phyloP scores from a whole-genome alignment of 2,888 invertebrate species.

The Dioctria linearis region DNA sequence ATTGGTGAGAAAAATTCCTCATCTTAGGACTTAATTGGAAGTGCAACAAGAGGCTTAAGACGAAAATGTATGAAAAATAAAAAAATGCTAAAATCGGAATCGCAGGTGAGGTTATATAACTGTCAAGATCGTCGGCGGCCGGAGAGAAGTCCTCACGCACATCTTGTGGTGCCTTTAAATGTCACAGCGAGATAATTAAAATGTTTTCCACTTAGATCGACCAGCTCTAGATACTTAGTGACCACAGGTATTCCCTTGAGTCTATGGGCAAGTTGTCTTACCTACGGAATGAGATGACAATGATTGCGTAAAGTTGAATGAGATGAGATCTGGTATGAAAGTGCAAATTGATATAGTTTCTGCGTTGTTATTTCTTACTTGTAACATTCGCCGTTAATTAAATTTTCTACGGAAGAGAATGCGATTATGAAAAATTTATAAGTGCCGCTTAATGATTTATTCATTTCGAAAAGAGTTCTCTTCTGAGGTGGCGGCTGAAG shows the following conservation, averaged over 20 bases:
- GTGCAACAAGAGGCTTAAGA: slow-evolving; percentile 9
- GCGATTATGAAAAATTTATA: slow-evolving; percentile 48
- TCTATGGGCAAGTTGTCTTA: slow-evolving; percentile 5
- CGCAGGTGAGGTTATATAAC: slow-evolving; percentile 37
- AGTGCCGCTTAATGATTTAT: slow-evolving; percentile 40
- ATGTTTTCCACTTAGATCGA: slow-evolving; percentile 38
- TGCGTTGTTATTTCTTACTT: slow-evolving; percentile 9
- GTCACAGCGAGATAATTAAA: slow-evolving; percentile 46
- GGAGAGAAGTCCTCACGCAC: slow-evolving; percentile 48
- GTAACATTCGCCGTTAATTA: slow-evolving; percentile 35
- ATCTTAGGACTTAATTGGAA: slow-evolving; percentile 41
- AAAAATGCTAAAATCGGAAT: slow-evolving; percentile 12
- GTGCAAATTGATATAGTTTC: slow-evolving; percentile 4
- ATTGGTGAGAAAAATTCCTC: slow-evolving; percentile 45
- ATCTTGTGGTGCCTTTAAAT: slow-evolving; percentile 36
- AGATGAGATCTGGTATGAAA: slow-evolving; percentile 23
- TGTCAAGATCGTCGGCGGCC: slow-evolving; percentile 45
- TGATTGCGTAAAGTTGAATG: slow-evolving; percentile 16
- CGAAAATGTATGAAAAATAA: not conserved
- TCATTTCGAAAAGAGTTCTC: slow-evolving; percentile 12
- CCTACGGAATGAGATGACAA: slow-evolving; percentile 33
- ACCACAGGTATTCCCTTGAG: slow-evolving; percentile 35
- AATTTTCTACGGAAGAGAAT: slow-evolving; percentile 46
- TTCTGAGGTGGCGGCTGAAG: not conserved
- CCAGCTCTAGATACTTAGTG: slow-evolving; percentile 20